A percentile compares a stretch with the other conserved stretches of the same genome.
Conservation (phyloP, 2,888 invertebrate species). For the Hesperia comma region DNA sequence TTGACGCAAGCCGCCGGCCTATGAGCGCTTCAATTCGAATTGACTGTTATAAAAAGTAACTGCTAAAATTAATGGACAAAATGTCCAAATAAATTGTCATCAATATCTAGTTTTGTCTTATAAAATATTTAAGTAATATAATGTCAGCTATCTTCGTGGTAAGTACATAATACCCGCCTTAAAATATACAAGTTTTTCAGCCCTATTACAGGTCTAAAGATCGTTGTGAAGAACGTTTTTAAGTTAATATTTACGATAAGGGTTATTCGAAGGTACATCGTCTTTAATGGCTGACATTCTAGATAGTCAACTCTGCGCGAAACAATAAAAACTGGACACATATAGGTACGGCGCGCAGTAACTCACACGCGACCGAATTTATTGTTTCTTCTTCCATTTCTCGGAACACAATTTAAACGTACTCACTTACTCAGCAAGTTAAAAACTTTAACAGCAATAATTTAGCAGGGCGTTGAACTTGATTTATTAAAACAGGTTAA, state of each 20-base stretch:
- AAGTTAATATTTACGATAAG: constrained; percentile 24
- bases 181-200: no score
- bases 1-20: no score
- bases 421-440: constrained; percentile 41
- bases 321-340: constrained; percentile 29
- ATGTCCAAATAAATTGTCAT: no score
- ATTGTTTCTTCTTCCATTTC: constrained; percentile 41
- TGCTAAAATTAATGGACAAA: no score
- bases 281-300: constrained; percentile 35
- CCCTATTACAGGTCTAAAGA: not conserved
- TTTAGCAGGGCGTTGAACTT: constrained; percentile 48
- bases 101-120: no score
- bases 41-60: no score
- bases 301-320: constrained; percentile 30
- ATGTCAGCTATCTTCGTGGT: no score
- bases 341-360: constrained; percentile 31
- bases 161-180: no score
- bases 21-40: no score
- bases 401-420: constrained; percentile 44
- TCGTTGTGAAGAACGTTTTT: constrained; percentile 30
- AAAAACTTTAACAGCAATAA: constrained; percentile 47
- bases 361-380: constrained; percentile 35
- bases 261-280: constrained; percentile 19
- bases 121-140: no score
- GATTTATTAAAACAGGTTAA: constrained; percentile 40